phyloP scores from a whole-genome alignment of 2,113 vertebrate species.

The Ptyas mucosa region DNA sequence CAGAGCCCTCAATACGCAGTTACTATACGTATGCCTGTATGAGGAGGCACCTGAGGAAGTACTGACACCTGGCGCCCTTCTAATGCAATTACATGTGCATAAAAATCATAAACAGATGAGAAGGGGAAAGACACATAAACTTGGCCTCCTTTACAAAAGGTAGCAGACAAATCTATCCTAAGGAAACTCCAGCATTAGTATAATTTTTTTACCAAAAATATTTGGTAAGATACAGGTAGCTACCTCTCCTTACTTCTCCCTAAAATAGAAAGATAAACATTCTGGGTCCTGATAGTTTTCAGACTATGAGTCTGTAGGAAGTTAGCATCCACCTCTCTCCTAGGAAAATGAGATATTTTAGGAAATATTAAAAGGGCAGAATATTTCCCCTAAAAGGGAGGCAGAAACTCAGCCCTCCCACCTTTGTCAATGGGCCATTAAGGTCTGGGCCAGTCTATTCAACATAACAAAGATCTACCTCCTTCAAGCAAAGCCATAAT shows the following conservation, averaged over 20 bases:
- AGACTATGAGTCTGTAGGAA: background rate
- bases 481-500: no score
- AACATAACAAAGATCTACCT: no score
- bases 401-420: no score
- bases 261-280: background rate
- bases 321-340: no score
- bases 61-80: constrained; percentile 66
- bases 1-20: constrained; percentile 8
- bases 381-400: no score
- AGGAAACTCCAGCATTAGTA: background rate
- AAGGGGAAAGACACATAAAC: no score
- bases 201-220: background rate
- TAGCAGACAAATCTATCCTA: accelerated
- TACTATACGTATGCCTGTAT: background rate
- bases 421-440: no score
- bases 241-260: background rate
- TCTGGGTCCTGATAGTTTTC: background rate
- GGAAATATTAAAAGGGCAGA: no score
- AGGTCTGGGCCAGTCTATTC: no score
- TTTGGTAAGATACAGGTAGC: accelerated
- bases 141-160: background rate
- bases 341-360: no score
- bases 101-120: background rate
- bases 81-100: constrained; percentile 22
- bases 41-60: constrained; percentile 30